Evolutionary conservation across 2,113 vertebrate genomes (phyloP), one percentile per base, ranked within the genome.

Genomic region (Chascanopsetta lugubris): DNA sequence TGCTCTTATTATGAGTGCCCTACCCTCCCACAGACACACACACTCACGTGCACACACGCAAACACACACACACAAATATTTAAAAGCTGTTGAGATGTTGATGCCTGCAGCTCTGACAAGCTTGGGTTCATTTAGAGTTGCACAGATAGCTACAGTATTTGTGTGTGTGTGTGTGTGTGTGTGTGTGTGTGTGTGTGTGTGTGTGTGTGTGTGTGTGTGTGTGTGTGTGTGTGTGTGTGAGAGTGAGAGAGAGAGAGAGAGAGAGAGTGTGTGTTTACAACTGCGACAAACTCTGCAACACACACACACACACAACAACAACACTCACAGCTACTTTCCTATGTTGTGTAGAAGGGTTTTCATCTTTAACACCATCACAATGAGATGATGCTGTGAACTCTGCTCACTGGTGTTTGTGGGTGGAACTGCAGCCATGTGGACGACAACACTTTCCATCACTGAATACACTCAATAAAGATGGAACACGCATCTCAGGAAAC

Each of bases 71-170:
- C 36, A 36, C 60, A 30, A 80, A 82, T 74, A 71, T 75, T 64
- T 66, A 63, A 43, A 69, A 58, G 49, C 69, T 46, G 83, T 83
- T 83, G 77, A 83, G 49, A 64, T 46, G 83, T 85, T 83, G 80
- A 85, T 67, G 83, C 83, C 83, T 2, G 58, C 73, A 83, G 83
- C 83, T 75, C 79, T 57, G 50, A 84, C 67, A 63, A 63, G 74
- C 73, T 51, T 24, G 66, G 49, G 75, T 79, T 78, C 77, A 86
- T 61, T 51, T 60, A 73, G 70, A 83, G 65, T 85, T 83, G 74
- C 71, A 80, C 4, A 64, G 42, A 78, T 49, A 67, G 18, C 42
- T 58, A 18, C 46, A 30, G 63, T 63, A 51, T 57, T 22, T 11
- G 9, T 24, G 51, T 24, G 13, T 61, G 25, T 13, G 51, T 54